phyloP scores from a whole-genome alignment of 2,113 vertebrate genomes.

The Forbesichthys agassizii region DNA sequence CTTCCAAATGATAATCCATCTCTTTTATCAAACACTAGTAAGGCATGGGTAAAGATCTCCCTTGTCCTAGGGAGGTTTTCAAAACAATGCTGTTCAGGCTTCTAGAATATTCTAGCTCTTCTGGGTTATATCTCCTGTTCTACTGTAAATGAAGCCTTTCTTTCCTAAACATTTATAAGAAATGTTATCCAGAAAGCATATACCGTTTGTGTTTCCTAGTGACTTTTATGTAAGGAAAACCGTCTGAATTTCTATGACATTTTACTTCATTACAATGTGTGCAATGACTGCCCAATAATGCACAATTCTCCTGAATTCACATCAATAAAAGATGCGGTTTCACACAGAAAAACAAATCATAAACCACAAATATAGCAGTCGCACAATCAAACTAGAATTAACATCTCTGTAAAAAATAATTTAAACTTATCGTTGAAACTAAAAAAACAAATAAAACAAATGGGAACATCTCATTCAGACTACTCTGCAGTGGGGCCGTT shows the following conservation, averaged over 20 bases:
- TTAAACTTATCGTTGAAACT: slow-evolving; percentile 48
- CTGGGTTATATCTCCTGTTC: neutral
- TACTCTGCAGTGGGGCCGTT: slow-evolving; percentile 46
- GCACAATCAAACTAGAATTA: slow-evolving; percentile 60
- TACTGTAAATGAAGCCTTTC: neutral
- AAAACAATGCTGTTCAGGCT: neutral
- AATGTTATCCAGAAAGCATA: neutral
- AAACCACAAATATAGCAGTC: slow-evolving; percentile 32
- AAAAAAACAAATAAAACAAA: slow-evolving; percentile 25
- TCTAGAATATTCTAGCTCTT: neutral
- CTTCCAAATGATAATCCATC: no score
- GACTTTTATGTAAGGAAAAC: neutral
- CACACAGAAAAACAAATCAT: slow-evolving; percentile 39
- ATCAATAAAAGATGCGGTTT: slow-evolving; percentile 32
- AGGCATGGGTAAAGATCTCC: no score
- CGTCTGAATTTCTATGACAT: neutral
- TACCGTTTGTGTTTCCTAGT: slow-evolving; percentile 21
- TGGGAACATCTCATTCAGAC: slow-evolving; percentile 60
- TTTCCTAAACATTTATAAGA: neutral
- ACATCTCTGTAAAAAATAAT: slow-evolving; percentile 61
- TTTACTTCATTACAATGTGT: neutral
- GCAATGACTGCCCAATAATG: slow-evolving; percentile 50
- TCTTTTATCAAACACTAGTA: no score
- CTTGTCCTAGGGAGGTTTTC: no score
- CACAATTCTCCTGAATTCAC: slow-evolving; percentile 23